phyloP scores from a whole-genome alignment of 2,797 vertebrate species.

The Gastrophryne carolinensis region DNA sequence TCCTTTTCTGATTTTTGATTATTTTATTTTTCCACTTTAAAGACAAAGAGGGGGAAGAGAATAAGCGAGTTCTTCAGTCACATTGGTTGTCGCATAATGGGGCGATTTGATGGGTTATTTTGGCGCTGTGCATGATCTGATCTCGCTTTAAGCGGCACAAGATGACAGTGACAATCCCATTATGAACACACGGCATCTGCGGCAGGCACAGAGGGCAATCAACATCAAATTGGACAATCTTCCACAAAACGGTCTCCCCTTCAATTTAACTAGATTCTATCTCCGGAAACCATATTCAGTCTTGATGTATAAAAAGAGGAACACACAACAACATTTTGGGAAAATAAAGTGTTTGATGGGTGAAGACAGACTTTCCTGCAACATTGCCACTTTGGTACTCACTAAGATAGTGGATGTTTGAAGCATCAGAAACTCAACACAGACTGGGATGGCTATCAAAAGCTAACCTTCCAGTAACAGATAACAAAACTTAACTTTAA shows the following conservation, averaged over 20 bases:
- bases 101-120: constrained; percentile 59
- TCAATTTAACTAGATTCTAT: constrained; percentile 42
- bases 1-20: constrained; percentile 6
- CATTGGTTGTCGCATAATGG: constrained; percentile 58
- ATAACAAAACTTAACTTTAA: too few species aligned
- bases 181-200: constrained; percentile 27
- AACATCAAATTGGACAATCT: constrained; percentile 45
- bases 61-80: constrained; percentile 52
- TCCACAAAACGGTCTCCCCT: constrained; percentile 48
- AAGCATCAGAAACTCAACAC: not conserved
- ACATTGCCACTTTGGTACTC: too few species aligned
- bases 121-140: constrained; percentile 56
- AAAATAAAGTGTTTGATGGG: not conserved
- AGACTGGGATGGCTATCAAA: too few species aligned
- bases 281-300: constrained; percentile 8
- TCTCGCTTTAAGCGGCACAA: constrained; percentile 58
- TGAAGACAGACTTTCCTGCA: not conserved
- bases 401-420: not conserved
- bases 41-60: not conserved
- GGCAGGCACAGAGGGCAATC: constrained; percentile 39
- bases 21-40: constrained; percentile 2
- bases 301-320: not conserved
- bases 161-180: constrained; percentile 55
- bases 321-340: not conserved
- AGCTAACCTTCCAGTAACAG: too few species aligned